Base-by-base conservation (phyloP, 1,140 invertebrate genomes). In the Drosophila kikkawai region DNA sequence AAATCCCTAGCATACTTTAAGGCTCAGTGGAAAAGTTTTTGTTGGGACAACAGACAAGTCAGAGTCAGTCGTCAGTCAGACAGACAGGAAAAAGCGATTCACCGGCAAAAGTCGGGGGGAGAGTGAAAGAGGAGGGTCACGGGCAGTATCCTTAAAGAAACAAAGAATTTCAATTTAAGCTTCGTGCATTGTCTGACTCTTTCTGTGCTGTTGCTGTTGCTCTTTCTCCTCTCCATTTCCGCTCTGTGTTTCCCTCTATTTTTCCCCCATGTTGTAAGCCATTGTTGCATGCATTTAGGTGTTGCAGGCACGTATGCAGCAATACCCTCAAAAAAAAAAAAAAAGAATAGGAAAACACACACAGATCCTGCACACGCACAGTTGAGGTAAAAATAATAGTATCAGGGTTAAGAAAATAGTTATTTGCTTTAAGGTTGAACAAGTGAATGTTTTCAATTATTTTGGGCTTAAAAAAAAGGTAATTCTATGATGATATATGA, bases 91-190 rank as follows among this genome's bases (percentile, higher is more conserved):
- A 13, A 69, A 36, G 17, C 51, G 37, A 57, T 36, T 63, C 48
- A 55, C 51, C 51, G 51, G 51, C 12, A 37, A 55, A 37, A 55
- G 17, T 22, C n/a, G 22, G 12, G 3, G 4, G 17, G 47, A 9
- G 19, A n/a, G 22, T 29, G 22, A 29, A 4, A 11, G 17, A 9
- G 17, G 7, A 60, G 61, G 44, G 51, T 48, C 42, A 71, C 66
- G 69, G 67, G 51, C 34, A 22, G 51, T 17, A 61, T 60, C 68
- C 51, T 85, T 85, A 69, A 80, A 80, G 73, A 85, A 84, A 85
- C 80, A 83, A 87, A 87, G 84, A 87, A 88, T 87, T 87, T 87
- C 84, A 88, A 87, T 88, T 87, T 88, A 61, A 83, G 67, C 66
- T 58, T 37, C 67, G 50, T 66, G 68, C 75, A 76, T 69, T 81